These are phyloP conservation scores for Penaeus japonicus DNA, from an alignment of 1,140 invertebrate genomes.

Conservation along the genomic window DNA sequence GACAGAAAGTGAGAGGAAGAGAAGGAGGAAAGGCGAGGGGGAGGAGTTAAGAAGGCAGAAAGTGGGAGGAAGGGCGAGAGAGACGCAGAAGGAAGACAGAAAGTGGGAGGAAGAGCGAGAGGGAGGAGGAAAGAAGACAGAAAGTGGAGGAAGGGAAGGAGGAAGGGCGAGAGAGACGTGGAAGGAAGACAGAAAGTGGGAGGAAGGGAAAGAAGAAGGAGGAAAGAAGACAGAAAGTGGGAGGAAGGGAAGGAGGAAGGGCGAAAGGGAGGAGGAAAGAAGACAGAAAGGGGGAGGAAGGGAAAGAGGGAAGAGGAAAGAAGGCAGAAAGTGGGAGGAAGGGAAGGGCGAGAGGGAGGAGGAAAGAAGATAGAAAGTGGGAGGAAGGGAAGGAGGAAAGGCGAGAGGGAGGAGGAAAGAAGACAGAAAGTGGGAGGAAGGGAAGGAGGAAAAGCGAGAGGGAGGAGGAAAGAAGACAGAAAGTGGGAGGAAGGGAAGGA, in stretches of 20 bases:
- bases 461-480: too few relatives aligned
- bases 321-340: too few relatives aligned
- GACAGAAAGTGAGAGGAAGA: too few relatives aligned
- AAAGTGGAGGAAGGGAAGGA: neutral
- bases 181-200: neutral
- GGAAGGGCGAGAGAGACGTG: neutral
- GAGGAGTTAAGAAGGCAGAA: neutral
- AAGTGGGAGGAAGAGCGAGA: neutral
- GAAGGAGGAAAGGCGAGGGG: neutral
- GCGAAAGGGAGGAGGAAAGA: neutral
- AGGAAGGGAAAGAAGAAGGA: neutral
- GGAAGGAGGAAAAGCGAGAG: too few relatives aligned
- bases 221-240: neutral
- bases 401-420: too few relatives aligned
- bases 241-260: neutral
- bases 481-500: too few relatives aligned
- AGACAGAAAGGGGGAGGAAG: neutral
- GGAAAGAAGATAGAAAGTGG: too few relatives aligned
- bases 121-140: neutral
- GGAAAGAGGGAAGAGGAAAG: too few relatives aligned
- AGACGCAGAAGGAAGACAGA: neutral
- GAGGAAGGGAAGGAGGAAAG: too few relatives aligned
- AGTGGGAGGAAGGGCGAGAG: neutral
- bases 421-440: too few relatives aligned
- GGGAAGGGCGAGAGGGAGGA: too few relatives aligned